Evolutionary conservation across 2,888 invertebrate genomes (phyloP).

Genomic region (Andricus curvator): DNA sequence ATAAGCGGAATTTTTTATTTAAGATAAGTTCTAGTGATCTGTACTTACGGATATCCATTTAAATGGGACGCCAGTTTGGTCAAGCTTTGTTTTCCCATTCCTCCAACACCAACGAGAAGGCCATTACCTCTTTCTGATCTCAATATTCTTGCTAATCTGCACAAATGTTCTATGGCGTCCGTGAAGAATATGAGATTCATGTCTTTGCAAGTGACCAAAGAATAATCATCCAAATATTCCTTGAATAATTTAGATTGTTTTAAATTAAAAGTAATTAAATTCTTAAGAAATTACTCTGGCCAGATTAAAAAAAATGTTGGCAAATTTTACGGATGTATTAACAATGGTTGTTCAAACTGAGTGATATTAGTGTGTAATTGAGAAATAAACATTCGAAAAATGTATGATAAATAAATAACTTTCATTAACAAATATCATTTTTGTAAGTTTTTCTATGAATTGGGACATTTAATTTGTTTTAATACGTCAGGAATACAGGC

Average conservation of each 20-base stretch:
- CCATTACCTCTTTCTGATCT: conserved; percentile 93
- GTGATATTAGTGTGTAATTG: too few relatives aligned
- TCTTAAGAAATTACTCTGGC: background rate
- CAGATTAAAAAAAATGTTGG: too few relatives aligned
- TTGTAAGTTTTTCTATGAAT: too few relatives aligned
- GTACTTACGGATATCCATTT: conserved; percentile 87
- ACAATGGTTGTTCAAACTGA: too few relatives aligned
- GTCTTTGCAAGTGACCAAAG: conserved; percentile 86
- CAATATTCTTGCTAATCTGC: conserved; percentile 91
- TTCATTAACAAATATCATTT: too few relatives aligned
- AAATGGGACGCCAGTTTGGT: conserved; percentile 91
- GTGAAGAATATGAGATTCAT: conserved; percentile 93
- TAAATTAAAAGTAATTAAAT: background rate
- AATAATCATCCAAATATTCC: conserved; percentile 93
- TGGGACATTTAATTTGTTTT: too few relatives aligned
- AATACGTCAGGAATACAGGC: too few relatives aligned
- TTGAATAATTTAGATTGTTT: background rate
- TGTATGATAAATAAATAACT: too few relatives aligned
- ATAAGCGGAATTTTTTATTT: too few relatives aligned
- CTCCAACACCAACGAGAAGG: conserved; percentile 92
- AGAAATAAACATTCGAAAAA: too few relatives aligned
- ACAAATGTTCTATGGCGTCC: conserved; percentile 93
- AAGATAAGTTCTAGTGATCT: background rate
- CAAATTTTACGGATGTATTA: too few relatives aligned
- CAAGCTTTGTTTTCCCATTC: conserved; percentile 93